Conservation (phyloP, 23 tunicate species). For the Styela plicata region DNA sequence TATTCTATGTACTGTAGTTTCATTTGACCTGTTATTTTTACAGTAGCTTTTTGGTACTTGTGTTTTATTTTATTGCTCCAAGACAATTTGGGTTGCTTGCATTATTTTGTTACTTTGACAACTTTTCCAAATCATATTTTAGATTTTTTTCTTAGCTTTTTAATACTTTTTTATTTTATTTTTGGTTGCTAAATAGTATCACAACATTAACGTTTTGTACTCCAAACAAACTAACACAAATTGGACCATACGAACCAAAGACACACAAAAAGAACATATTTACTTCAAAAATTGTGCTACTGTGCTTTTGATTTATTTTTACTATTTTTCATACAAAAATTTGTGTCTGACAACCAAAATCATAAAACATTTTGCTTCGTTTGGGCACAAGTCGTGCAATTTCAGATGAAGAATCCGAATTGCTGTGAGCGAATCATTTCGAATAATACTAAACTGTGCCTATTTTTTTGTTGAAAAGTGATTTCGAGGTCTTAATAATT, state of each 20-base stretch:
- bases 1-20: neutral
- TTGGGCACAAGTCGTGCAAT: neutral
- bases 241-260: too few relatives aligned
- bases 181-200: too few relatives aligned
- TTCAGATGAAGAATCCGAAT: neutral
- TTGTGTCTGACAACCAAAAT: neutral
- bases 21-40: neutral
- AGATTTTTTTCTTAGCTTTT: too few relatives aligned
- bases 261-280: neutral
- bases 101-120: neutral
- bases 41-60: neutral
- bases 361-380: neutral
- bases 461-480: neutral
- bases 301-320: neutral
- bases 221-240: too few relatives aligned
- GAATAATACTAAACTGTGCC: neutral
- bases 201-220: too few relatives aligned
- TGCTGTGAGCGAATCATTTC: neutral
- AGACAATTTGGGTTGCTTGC: constrained; percentile 1
- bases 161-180: too few relatives aligned
- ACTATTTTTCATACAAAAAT: neutral
- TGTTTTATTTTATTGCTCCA: constrained; percentile 7
- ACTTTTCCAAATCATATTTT: too few relatives aligned
- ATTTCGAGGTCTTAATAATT: too few relatives aligned
- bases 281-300: neutral